Percentiles rank a stretch among this genome's conserved stretches.
Conservation (phyloP, 2,113 vertebrate species). For the Grammomys dolichurus region DNA sequence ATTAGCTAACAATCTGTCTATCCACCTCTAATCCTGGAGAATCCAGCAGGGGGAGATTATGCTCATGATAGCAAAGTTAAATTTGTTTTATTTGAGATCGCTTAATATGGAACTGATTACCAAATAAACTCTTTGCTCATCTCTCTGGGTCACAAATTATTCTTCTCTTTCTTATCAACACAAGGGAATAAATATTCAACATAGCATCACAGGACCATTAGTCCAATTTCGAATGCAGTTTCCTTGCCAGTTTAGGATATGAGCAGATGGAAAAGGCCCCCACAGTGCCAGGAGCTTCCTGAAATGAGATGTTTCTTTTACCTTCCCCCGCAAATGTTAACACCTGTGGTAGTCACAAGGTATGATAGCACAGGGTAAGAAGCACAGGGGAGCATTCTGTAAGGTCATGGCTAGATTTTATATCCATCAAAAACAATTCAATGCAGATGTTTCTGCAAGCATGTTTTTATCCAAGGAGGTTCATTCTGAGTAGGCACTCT, state of each 20-base stretch:
- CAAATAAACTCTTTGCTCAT: neutral
- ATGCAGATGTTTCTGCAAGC: neutral
- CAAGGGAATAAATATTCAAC: neutral
- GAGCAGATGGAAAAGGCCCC: neutral
- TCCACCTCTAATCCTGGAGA: neutral
- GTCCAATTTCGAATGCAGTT: neutral
- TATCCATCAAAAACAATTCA: neutral
- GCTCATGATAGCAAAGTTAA: neutral
- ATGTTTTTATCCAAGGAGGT: neutral
- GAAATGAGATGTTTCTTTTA: neutral
- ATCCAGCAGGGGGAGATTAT: neutral
- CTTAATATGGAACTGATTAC: neutral
- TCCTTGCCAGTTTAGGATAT: neutral
- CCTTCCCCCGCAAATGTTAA: neutral
- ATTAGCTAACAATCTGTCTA: neutral
- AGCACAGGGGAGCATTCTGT: neutral
- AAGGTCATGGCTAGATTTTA: neutral
- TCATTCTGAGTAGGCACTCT: neutral
- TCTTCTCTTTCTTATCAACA: slow-evolving; percentile 39
- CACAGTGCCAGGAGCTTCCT: neutral
- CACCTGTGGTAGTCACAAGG: neutral
- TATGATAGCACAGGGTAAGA: neutral
- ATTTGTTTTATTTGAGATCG: neutral
- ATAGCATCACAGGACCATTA: neutral
- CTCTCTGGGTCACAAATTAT: neutral